These are phyloP conservation scores for Isichthys henryi DNA, from an alignment of 2,113 vertebrate species.

Conservation along the genomic window DNA sequence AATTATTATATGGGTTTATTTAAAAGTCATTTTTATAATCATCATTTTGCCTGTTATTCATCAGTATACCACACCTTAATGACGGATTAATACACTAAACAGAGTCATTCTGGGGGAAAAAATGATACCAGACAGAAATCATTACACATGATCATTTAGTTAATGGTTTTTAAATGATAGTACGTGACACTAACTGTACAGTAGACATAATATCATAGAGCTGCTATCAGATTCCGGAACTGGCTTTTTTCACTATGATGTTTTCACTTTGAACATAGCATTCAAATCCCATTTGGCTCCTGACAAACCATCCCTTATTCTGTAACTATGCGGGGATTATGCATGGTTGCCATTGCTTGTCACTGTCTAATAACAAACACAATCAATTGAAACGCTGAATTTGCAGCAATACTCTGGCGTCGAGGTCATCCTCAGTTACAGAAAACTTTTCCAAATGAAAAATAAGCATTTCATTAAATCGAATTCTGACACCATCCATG, in stretches of 20 bases:
- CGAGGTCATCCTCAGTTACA: slow-evolving; percentile 3
- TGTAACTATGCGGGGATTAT: not conserved
- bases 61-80: not conserved
- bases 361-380: not conserved
- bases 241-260: not conserved
- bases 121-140: not conserved
- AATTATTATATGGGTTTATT: not conserved
- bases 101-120: not conserved
- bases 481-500: not conserved
- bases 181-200: not conserved
- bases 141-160: not conserved
- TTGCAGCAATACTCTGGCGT: not conserved
- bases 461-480: slow-evolving; percentile 13
- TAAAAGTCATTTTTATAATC: not conserved
- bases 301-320: not conserved
- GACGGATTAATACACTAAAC: not conserved
- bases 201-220: not conserved
- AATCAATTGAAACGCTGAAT: not conserved
- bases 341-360: not conserved
- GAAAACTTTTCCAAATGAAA: slow-evolving; percentile 11
- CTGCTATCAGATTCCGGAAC: not conserved
- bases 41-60: not conserved
- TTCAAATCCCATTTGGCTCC: not conserved
- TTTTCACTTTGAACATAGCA: not conserved
- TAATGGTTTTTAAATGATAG: not conserved